Evolutionary conservation across 2,113 vertebrate species (phyloP).

Genomic region (Plecturocebus donacophilus): DNA sequence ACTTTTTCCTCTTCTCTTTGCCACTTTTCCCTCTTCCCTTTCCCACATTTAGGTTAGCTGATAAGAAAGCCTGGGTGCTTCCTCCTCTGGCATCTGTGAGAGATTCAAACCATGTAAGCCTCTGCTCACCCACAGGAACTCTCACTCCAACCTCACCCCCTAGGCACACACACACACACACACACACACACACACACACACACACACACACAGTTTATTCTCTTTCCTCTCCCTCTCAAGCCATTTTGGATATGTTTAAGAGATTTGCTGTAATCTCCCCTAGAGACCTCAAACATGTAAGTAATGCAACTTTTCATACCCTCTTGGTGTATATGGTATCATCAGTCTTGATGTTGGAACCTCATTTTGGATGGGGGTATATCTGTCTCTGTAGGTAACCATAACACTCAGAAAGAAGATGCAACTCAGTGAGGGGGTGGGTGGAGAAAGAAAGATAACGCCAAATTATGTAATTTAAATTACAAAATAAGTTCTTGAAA

Average conservation of each 20-base stretch:
- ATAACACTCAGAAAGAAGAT: neutral
- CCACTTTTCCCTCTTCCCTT: neutral
- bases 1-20: neutral
- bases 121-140: neutral
- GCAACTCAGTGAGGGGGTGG: neutral
- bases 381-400: neutral
- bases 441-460: neutral
- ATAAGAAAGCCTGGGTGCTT: neutral
- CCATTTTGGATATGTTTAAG: neutral
- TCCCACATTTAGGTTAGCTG: neutral
- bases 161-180: rapidly evolving
- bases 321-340: neutral
- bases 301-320: neutral
- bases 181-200: no score
- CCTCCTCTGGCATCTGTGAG: neutral
- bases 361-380: neutral
- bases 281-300: neutral
- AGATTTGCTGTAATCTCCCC: neutral
- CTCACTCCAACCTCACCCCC: neutral
- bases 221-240: neutral
- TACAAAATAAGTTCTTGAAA: neutral
- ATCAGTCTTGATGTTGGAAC: neutral
- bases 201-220: neutral
- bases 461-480: neutral
- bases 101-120: neutral